phyloP scores from a whole-genome alignment of 2,113 vertebrate species.

The Catharus bicknelli region DNA sequence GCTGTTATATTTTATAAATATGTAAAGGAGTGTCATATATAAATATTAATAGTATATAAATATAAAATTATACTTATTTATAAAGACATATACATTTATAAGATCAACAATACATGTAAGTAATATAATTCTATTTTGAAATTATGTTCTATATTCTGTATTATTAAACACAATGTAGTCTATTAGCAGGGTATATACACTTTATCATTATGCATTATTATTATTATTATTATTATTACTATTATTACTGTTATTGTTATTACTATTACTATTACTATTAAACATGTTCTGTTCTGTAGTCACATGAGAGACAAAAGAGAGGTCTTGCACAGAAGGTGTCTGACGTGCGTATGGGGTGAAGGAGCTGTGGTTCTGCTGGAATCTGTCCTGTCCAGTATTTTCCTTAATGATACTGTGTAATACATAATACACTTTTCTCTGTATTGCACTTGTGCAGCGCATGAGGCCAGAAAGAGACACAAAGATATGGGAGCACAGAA shows the following conservation, averaged over 20 bases:
- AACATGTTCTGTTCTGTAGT: fast-evolving
- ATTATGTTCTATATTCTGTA: neutral
- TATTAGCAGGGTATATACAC: neutral
- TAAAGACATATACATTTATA: neutral
- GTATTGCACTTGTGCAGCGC: fast-evolving
- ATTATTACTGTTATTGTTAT: neutral
- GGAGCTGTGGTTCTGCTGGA: neutral
- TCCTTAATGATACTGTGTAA: neutral
- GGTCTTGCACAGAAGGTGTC: neutral
- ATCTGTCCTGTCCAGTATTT: neutral
- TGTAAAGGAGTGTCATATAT: neutral
- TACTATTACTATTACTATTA: neutral
- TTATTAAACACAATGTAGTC: neutral
- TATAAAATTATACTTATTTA: neutral
- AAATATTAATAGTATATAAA: neutral
- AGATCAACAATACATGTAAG: neutral
- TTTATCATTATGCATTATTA: neutral
- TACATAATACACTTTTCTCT: neutral
- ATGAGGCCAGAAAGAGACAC: neutral
- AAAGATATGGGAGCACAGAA: neutral
- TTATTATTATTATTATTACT: too few relatives aligned
- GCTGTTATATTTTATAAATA: neutral
- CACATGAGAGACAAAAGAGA: neutral
- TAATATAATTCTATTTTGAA: neutral
- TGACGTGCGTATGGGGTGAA: fast-evolving